Conservation (phyloP, 2,113 vertebrate genomes). For the Abramis brama region DNA sequence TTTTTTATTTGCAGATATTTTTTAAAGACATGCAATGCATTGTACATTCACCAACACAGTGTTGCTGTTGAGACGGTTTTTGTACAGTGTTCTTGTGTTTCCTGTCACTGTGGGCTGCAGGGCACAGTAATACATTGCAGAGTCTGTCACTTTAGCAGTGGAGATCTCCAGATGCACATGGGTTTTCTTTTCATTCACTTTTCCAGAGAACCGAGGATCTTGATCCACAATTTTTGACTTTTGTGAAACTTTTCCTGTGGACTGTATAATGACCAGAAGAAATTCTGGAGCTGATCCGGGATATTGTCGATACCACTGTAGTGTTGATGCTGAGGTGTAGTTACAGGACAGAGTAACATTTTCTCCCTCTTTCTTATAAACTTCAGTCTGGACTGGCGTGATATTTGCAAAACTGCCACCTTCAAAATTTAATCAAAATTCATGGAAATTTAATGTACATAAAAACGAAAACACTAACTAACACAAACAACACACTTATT, state of each 20-base stretch:
- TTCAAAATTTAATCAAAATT: neutral
- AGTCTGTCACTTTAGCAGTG: neutral
- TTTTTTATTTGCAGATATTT: neutral
- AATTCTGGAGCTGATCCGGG: neutral
- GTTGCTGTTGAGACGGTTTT: neutral
- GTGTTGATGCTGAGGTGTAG: neutral
- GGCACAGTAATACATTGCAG: neutral
- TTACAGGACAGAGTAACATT: constrained; percentile 16
- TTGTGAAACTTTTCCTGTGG: neutral
- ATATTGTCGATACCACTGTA: constrained; percentile 34
- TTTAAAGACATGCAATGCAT: neutral
- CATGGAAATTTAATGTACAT: neutral
- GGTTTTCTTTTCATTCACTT: constrained; percentile 6
- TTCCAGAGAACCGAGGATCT: neutral
- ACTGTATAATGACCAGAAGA: accelerated
- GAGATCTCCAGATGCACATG: neutral
- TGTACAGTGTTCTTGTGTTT: neutral
- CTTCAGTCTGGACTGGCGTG: neutral
- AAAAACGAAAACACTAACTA: too few species aligned
- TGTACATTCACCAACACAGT: neutral
- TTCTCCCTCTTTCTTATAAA: neutral
- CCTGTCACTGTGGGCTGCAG: neutral
- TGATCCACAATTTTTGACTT: neutral
- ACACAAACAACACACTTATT: neutral
- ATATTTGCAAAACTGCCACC: neutral